Conservation (phyloP, 2,888 invertebrate species). For the Ommatoiulus sabulosus region DNA sequence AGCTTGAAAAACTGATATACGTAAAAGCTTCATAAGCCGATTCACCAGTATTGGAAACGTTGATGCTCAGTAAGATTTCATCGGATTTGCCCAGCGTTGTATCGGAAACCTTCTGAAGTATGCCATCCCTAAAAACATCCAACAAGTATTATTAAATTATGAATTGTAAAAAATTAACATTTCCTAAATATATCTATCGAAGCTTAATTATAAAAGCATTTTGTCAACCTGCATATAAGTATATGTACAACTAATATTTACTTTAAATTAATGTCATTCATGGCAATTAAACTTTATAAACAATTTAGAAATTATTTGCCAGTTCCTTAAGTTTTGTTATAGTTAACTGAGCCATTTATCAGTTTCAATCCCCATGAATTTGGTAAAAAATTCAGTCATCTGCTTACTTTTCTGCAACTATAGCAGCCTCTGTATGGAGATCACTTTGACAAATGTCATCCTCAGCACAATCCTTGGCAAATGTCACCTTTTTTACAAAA, state of each 20-base stretch:
- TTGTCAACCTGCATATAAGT: no score
- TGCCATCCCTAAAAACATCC: not conserved
- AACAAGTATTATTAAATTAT: not conserved
- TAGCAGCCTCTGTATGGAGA: constrained; percentile 73
- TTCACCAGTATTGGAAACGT: constrained; percentile 83
- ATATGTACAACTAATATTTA: no score
- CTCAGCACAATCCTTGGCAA: constrained; percentile 90
- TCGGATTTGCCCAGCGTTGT: not conserved
- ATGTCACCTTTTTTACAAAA: constrained; percentile 75
- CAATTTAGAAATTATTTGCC: no score
- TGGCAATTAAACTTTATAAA: no score
- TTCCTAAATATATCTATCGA: no score
- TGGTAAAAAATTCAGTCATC: no score
- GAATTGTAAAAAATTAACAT: no score
- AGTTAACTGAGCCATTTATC: no score
- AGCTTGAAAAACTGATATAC: constrained; percentile 82
- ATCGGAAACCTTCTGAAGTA: not conserved
- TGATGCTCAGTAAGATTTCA: constrained; percentile 73
- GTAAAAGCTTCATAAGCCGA: constrained; percentile 90
- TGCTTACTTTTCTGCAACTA: constrained; percentile 64
- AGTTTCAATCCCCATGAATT: no score
- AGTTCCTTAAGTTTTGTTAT: no score
- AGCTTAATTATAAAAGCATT: no score
- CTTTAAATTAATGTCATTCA: no score
- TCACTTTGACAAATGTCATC: constrained; percentile 90